Conservation (phyloP, 2,888 invertebrate genomes). For the Omphaloscelis lunosa region DNA sequence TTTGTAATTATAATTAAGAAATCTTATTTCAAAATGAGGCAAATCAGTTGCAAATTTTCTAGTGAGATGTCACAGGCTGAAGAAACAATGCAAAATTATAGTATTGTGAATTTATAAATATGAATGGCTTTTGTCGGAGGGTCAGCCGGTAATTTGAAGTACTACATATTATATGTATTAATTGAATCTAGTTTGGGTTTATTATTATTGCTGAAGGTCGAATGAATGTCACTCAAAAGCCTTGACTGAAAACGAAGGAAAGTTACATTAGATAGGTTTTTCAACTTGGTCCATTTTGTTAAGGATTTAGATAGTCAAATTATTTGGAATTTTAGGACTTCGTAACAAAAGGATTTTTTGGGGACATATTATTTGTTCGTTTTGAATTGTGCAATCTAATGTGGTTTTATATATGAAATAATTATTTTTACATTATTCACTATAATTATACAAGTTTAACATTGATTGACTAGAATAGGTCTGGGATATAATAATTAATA, state of each 20-base stretch:
- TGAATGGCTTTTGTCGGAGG: constrained; percentile 41
- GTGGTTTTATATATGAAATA: constrained; percentile 60
- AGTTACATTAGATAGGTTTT: constrained; percentile 73
- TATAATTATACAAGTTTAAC: constrained; percentile 50
- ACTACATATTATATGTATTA: constrained; percentile 62
- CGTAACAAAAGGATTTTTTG: constrained; percentile 43
- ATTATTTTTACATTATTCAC: constrained; percentile 65
- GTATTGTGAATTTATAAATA: constrained; percentile 53
- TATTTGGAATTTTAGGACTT: constrained; percentile 70
- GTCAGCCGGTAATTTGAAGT: constrained; percentile 46
- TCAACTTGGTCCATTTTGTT: constrained; percentile 72
- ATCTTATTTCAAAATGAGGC: constrained; percentile 49
- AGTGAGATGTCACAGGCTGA: constrained; percentile 65
- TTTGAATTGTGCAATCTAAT: constrained; percentile 70
- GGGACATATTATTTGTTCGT: constrained; percentile 53
- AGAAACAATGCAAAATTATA: constrained; percentile 53
- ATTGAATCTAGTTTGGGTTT: constrained; percentile 59
- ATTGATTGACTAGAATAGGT: constrained; percentile 58
- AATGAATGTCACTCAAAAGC: constrained; percentile 44
- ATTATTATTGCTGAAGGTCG: constrained; percentile 41
- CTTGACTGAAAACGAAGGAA: constrained; percentile 64
- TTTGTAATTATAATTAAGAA: constrained; percentile 67
- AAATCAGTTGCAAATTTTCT: constrained; percentile 52
- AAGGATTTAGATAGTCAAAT: constrained; percentile 78
- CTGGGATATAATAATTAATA: constrained; percentile 66